A percentile compares a stretch with the other conserved stretches of the same genome.
Evolutionary conservation across 2,113 vertebrate genomes (phyloP).

Genomic region (Apteryx mantelli): DNA sequence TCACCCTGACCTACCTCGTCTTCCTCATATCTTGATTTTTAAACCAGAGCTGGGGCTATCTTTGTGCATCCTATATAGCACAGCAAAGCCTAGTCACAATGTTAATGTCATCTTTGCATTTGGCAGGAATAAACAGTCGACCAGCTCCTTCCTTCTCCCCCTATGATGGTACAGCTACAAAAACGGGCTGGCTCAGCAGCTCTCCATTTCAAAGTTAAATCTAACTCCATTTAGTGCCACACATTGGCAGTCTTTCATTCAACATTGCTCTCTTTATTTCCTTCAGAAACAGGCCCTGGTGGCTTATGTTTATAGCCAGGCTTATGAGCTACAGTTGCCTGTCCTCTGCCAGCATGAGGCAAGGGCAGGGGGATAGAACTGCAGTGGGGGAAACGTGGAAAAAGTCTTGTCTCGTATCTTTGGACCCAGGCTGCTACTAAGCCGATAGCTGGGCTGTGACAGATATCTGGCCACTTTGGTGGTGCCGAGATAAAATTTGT

Average conservation of each 20-base stretch:
- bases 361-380: accelerated
- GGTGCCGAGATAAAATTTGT: background rate
- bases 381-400: background rate
- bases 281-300: background rate
- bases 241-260: background rate
- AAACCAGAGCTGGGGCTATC: background rate
- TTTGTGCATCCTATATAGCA: background rate
- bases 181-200: accelerated
- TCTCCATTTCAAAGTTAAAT: background rate
- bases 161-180: background rate
- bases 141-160: background rate
- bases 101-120: background rate
- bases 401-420: background rate
- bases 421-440: background rate
- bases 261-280: background rate
- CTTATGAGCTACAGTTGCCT: background rate
- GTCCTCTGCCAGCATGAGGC: background rate
- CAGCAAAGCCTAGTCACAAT: background rate
- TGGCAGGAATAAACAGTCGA: background rate
- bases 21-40: background rate
- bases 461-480: background rate
- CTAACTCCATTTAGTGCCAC: background rate
- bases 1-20: background rate
- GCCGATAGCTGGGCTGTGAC: accelerated
- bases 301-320: background rate